Evolutionary conservation across 2,888 invertebrate genomes (phyloP).

Genomic region (Tryphoninae sp.): DNA sequence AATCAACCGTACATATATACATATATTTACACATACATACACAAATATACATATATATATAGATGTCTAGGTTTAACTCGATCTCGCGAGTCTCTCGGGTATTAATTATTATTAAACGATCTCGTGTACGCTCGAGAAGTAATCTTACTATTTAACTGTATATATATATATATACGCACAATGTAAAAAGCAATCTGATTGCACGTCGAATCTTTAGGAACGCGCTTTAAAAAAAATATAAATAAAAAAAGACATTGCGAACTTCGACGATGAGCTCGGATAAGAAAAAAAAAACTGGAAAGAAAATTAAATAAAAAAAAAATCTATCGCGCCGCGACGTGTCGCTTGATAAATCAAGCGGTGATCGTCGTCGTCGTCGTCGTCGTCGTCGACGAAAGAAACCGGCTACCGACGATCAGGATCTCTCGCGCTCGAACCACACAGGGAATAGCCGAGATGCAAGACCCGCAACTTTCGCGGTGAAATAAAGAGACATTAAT

Average conservation of each 20-base stretch:
- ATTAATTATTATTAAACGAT: conserved; percentile 61
- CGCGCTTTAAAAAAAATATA: background rate
- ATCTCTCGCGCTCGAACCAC: conserved; percentile 40
- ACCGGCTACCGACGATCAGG: conserved; percentile 40
- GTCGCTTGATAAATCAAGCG: conserved; percentile 61
- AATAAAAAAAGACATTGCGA: background rate
- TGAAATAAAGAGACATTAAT: conserved; percentile 76
- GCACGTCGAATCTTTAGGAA: background rate
- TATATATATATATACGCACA: conserved; percentile 5
- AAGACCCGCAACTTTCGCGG: conserved; percentile 62
- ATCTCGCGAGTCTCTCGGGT: conserved; percentile 52
- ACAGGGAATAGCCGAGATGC: conserved; percentile 28
- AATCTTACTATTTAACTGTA: conserved; percentile 10
- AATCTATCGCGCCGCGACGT: conserved; percentile 27
- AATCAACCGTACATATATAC: conserved; percentile 29
- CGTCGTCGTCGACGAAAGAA: conserved; percentile 30
- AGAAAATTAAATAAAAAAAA: conserved; percentile 18
- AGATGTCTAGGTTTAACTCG: conserved; percentile 11
- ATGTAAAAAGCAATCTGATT: background rate
- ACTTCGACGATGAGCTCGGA: background rate
- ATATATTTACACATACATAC: background rate
- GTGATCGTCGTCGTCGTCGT: conserved; percentile 40
- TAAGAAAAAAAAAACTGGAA: conserved; percentile 8
- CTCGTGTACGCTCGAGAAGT: conserved; percentile 22
- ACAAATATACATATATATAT: conserved; percentile 3